phyloP scores from a whole-genome alignment of 1,140 invertebrate species.

The Asobara japonica region DNA sequence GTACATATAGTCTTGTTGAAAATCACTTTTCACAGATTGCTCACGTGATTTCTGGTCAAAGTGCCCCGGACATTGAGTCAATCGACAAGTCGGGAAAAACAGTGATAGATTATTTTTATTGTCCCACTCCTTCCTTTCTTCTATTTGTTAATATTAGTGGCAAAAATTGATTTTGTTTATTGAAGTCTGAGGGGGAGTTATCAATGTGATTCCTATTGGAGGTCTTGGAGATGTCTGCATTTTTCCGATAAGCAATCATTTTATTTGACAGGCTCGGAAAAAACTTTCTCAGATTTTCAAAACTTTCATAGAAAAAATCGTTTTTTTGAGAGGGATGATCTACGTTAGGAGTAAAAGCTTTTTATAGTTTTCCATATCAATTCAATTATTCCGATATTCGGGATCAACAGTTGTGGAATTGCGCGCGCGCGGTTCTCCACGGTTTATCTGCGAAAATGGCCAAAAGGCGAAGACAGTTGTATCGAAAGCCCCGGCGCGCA shows the following conservation, averaged over 20 bases:
- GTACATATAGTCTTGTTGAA: too few species aligned
- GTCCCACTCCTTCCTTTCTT: background rate
- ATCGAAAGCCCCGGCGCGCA: too few species aligned
- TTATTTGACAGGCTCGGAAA: slow-evolving; percentile 7
- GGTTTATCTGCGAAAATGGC: too few species aligned
- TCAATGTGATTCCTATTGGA: background rate
- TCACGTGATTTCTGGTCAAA: slow-evolving; percentile 2
- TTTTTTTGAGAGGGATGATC: too few species aligned
- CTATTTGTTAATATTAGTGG: background rate
- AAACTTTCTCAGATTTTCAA: too few species aligned
- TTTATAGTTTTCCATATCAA: too few species aligned
- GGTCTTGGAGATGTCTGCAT: slow-evolving; percentile 2
- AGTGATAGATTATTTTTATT: background rate
- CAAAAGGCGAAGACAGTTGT: too few species aligned
- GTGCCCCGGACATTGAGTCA: background rate
- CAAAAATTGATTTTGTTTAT: background rate
- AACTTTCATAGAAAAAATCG: too few species aligned
- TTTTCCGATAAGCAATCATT: slow-evolving; percentile 7
- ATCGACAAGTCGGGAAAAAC: background rate
- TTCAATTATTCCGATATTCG: too few species aligned
- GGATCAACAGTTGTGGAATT: too few species aligned
- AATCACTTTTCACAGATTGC: background rate
- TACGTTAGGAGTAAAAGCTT: too few species aligned
- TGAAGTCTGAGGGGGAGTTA: background rate
- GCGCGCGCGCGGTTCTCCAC: too few species aligned